A percentile compares a stretch with the other conserved stretches of the same genome.
These are phyloP conservation scores for Lates japonicus DNA, from an alignment of 2,797 vertebrate genomes.

Conservation along the genomic window DNA sequence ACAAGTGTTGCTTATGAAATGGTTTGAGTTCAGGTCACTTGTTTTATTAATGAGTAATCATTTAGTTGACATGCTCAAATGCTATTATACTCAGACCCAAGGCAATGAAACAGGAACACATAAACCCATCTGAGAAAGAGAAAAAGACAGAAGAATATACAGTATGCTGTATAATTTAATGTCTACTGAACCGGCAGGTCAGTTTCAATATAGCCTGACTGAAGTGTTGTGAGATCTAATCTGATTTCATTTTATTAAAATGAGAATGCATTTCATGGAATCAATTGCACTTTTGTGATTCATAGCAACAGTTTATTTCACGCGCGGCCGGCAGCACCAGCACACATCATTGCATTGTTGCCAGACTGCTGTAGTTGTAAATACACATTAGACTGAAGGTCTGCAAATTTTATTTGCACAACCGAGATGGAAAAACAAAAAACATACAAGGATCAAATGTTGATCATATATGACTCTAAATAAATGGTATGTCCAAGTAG, in stretches of 20 bases:
- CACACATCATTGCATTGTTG: conserved; percentile 9
- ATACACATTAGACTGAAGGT: conserved; percentile 28
- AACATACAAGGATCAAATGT: conserved; percentile 9
- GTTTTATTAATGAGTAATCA: conserved; percentile 57
- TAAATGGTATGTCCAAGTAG: not conserved
- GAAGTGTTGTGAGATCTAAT: conserved; percentile 79
- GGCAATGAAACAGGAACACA: conserved; percentile 39
- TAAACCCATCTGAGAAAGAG: conserved; percentile 27
- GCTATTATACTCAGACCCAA: conserved; percentile 33
- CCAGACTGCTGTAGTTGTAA: conserved; percentile 26
- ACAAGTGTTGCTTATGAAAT: conserved; percentile 42
- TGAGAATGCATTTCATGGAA: conserved; percentile 74
- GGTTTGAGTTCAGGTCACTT: conserved; percentile 41
- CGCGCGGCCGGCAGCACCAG: conserved; percentile 22
- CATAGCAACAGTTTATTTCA: conserved; percentile 70
- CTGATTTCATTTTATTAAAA: conserved; percentile 82
- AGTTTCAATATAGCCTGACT: conserved; percentile 83
- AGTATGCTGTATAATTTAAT: conserved; percentile 71
- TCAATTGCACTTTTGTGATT: conserved; percentile 70
- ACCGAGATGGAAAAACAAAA: conserved; percentile 10
- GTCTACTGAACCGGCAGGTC: conserved; percentile 75
- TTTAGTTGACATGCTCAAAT: conserved; percentile 46
- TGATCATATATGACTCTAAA: conserved; percentile 1
- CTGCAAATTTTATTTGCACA: conserved; percentile 32
- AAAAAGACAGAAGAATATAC: conserved; percentile 48